These are phyloP conservation scores for Acanthisitta chloris DNA, from an alignment of 2,113 vertebrate species.

Conservation along the genomic window DNA sequence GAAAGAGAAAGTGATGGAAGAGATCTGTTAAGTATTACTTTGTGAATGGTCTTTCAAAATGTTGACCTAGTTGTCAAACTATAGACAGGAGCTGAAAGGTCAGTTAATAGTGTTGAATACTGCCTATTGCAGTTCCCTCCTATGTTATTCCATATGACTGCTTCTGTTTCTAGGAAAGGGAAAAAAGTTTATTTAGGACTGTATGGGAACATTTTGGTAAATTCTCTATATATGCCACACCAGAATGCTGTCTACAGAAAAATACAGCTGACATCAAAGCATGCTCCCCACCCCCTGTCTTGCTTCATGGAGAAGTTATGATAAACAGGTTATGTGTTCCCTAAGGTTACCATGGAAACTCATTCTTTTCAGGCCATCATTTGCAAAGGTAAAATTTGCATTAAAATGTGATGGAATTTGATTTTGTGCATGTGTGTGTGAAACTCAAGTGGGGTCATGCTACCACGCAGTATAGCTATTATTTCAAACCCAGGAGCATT, in stretches of 20 bases:
- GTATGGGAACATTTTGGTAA: not conserved
- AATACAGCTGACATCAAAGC: conserved; percentile 71
- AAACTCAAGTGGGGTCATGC: conserved; percentile 74
- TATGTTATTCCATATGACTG: not conserved
- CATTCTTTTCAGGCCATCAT: conserved; percentile 78
- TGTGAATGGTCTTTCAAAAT: conserved; percentile 19
- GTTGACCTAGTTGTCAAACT: conserved; percentile 6
- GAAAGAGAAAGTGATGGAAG: not conserved
- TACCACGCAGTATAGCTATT: conserved; percentile 66
- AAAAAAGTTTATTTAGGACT: conserved; percentile 48
- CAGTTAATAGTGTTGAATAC: not conserved
- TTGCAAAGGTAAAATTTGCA: conserved; percentile 83
- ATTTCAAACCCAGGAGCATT: conserved; percentile 66
- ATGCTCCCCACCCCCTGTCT: conserved; percentile 57
- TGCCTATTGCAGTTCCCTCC: not conserved
- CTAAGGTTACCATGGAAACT: conserved; percentile 80
- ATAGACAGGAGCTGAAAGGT: not conserved
- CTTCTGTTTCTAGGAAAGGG: not conserved
- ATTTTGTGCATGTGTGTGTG: conserved; percentile 68
- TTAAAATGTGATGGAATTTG: conserved; percentile 78
- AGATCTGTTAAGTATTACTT: conserved; percentile 3
- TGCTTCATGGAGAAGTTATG: conserved; percentile 73
- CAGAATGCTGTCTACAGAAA: conserved; percentile 58
- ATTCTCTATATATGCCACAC: conserved; percentile 38
- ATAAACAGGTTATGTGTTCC: conserved; percentile 80